A percentile compares a stretch with the other conserved stretches of the same genome.
Evolutionary conservation across 2,797 vertebrate species (phyloP).

Genomic region (Somateria mollissima): DNA sequence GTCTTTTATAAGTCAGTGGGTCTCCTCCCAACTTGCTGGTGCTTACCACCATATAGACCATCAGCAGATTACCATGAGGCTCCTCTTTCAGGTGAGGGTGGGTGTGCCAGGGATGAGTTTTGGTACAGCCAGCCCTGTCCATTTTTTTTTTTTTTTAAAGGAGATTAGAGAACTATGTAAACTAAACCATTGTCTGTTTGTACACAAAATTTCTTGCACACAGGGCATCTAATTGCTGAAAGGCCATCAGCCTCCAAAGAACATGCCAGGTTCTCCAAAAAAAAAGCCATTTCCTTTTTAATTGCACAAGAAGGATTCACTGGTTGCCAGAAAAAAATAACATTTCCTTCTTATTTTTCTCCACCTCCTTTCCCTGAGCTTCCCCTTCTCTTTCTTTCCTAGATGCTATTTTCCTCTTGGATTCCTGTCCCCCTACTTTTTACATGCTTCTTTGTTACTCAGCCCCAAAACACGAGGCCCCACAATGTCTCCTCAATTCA

Average conservation of each 20-base stretch:
- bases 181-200: not conserved
- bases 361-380: not conserved
- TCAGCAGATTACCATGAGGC: accelerated
- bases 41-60: not conserved
- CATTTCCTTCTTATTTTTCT: not conserved
- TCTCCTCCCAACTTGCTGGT: not conserved
- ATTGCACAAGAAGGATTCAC: not conserved
- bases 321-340: not conserved
- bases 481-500: not conserved
- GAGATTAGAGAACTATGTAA: not conserved
- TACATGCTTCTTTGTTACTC: not conserved
- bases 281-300: not conserved
- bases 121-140: not conserved
- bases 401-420: not conserved
- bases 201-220: not conserved
- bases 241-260: not conserved
- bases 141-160: too few species aligned
- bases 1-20: accelerated
- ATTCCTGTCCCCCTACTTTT: not conserved
- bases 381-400: not conserved
- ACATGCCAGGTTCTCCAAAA: not conserved
- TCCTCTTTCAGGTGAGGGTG: not conserved
- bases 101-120: accelerated
- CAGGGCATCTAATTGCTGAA: not conserved
- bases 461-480: not conserved